Evolutionary conservation across 2,113 vertebrate species (phyloP).

Genomic region (Galemys pyrenaicus): DNA sequence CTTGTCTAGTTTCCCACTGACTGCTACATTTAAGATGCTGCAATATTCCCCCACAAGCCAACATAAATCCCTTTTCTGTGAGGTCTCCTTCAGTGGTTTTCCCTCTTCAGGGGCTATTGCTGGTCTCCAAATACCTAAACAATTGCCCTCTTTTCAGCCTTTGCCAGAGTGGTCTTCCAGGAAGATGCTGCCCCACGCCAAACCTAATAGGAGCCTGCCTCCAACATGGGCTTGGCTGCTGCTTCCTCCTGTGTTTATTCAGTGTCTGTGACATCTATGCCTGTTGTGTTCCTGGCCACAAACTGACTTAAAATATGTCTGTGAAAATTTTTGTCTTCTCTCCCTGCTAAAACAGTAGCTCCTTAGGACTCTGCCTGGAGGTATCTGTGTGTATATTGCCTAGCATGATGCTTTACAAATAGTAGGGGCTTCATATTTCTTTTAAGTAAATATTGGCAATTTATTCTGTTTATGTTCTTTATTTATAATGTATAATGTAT

Average conservation of each 20-base stretch:
- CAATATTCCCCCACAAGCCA: neutral
- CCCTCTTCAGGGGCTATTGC: neutral
- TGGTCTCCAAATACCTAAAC: neutral
- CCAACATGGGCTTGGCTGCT: neutral
- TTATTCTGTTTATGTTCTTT: neutral
- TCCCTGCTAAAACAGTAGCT: neutral
- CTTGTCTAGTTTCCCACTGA: neutral
- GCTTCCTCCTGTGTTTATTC: neutral
- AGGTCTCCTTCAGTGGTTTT: no score
- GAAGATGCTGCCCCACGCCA: neutral
- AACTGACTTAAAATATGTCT: neutral
- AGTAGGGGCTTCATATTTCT: neutral
- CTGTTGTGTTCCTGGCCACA: neutral
- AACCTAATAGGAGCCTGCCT: neutral
- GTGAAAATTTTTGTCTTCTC: neutral
- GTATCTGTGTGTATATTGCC: neutral
- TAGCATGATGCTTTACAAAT: neutral
- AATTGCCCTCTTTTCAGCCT: neutral
- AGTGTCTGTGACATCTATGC: no score
- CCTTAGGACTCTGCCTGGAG: neutral
- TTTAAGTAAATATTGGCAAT: neutral
- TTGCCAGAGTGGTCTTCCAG: neutral
- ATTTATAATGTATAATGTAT: neutral
- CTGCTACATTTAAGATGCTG: neutral
- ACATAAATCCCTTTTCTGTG: neutral